Percentiles rank a stretch among this genome's conserved stretches.
Evolutionary conservation across 2,113 vertebrate genomes (phyloP).

Genomic region (Podarcis muralis): DNA sequence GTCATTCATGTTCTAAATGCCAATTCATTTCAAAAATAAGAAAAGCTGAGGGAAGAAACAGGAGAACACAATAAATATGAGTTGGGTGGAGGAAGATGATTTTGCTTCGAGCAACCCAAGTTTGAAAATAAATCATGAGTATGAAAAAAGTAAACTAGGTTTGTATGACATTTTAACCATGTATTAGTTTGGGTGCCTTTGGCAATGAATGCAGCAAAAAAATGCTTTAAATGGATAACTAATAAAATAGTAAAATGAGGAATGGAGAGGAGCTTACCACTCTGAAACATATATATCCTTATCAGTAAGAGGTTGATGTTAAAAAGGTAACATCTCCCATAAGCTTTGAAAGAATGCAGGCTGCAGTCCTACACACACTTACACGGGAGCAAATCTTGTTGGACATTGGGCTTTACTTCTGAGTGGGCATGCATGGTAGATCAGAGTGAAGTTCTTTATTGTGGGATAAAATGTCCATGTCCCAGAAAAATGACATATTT

Average conservation of each 20-base stretch:
- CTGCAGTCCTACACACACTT: too few species aligned
- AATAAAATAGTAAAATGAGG: not conserved
- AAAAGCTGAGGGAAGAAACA: not conserved
- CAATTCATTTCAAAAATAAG: not conserved
- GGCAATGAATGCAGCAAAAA: not conserved
- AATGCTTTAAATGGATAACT: not conserved
- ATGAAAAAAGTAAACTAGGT: not conserved
- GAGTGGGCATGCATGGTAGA: too few species aligned
- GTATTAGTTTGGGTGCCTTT: not conserved
- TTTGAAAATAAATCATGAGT: not conserved
- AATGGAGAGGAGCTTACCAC: not conserved
- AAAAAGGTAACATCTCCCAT: not conserved
- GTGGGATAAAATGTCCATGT: not conserved
- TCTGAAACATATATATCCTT: not conserved
- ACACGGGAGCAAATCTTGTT: too few species aligned
- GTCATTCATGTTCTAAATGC: not conserved
- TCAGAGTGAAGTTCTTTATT: not conserved
- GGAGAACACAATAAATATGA: not conserved
- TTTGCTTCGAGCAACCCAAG: not conserved
- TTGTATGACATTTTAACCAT: too few species aligned
- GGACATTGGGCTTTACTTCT: too few species aligned
- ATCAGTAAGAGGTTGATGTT: not conserved
- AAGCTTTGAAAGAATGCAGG: not conserved
- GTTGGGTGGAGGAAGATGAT: not conserved
- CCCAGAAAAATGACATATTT: not conserved